A percentile compares a stretch with the other conserved stretches of the same genome.
Evolutionary conservation across 2,888 invertebrate genomes (phyloP).

Genomic region (Shargacucullia verbasci): DNA sequence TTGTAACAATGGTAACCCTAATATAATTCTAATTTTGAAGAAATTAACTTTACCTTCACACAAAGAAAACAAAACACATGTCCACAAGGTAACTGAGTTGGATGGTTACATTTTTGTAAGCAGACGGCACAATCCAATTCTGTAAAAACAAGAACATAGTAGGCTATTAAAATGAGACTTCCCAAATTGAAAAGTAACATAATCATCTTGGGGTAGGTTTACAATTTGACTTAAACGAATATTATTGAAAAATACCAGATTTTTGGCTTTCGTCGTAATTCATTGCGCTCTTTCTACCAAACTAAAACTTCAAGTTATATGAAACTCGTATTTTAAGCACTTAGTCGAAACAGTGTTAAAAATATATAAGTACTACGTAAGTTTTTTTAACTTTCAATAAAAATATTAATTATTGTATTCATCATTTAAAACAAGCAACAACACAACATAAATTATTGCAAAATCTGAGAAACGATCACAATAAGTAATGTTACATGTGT

Average conservation of each 20-base stretch:
- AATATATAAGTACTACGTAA: slow-evolving; percentile 1
- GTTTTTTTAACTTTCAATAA: no score
- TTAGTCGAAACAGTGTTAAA: no score
- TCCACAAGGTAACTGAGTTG: slow-evolving; percentile 97
- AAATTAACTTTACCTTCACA: slow-evolving; percentile 90
- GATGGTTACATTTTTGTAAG: slow-evolving; percentile 96
- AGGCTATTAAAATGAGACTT: not conserved
- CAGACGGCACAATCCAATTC: slow-evolving; percentile 96
- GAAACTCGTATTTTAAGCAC: no score
- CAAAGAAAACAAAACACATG: slow-evolving; percentile 99
- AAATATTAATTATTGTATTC: no score
- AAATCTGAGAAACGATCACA: no score
- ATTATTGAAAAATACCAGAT: slow-evolving; percentile 20
- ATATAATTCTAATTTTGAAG: not conserved
- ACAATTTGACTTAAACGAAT: not conserved
- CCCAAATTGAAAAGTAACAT: no score
- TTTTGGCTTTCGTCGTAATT: slow-evolving; percentile 14
- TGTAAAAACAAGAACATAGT: slow-evolving; percentile 57
- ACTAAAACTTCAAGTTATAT: no score
- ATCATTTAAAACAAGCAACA: no score
- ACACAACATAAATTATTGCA: no score
- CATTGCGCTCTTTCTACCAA: slow-evolving; percentile 8
- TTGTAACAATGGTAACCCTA: no score
- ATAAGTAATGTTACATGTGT: no score
- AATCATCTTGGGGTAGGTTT: no score